A percentile compares a stretch with the other conserved stretches of the same genome.
Conservation (phyloP, 2,888 invertebrate species). For the Mylabris sibirica region DNA sequence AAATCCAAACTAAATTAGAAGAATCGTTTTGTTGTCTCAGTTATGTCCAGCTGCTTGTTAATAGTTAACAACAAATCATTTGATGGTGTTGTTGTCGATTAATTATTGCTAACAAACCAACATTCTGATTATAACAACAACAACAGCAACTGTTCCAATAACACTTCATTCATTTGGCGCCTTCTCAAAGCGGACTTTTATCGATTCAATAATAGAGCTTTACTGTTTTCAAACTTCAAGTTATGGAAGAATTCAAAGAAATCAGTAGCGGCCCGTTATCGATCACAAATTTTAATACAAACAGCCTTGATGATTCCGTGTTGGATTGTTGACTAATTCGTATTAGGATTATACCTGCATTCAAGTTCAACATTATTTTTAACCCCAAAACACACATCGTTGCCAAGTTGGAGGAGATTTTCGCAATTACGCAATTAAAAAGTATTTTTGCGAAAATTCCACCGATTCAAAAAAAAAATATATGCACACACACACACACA, state of each 20-base stretch:
- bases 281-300: not conserved
- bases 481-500: too few relatives aligned
- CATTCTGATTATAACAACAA: not conserved
- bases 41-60: slow-evolving; percentile 1
- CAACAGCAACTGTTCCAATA: not conserved
- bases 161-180: not conserved
- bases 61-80: not conserved
- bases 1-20: slow-evolving; percentile 26
- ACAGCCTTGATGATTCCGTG: not conserved
- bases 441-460: not conserved
- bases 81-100: not conserved
- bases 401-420: not conserved
- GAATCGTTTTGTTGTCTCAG: not conserved
- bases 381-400: not conserved
- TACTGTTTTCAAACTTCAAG: too few relatives aligned
- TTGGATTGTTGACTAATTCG: not conserved
- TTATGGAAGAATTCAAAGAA: not conserved
- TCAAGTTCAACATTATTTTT: slow-evolving; percentile 3
- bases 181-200: not conserved
- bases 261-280: not conserved
- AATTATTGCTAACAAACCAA: not conserved
- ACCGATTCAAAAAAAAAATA: not conserved
- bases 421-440: not conserved
- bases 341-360: not conserved
- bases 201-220: too few relatives aligned